Conservation (phyloP, 2,113 vertebrate species). For the Anthoscopus minutus region DNA sequence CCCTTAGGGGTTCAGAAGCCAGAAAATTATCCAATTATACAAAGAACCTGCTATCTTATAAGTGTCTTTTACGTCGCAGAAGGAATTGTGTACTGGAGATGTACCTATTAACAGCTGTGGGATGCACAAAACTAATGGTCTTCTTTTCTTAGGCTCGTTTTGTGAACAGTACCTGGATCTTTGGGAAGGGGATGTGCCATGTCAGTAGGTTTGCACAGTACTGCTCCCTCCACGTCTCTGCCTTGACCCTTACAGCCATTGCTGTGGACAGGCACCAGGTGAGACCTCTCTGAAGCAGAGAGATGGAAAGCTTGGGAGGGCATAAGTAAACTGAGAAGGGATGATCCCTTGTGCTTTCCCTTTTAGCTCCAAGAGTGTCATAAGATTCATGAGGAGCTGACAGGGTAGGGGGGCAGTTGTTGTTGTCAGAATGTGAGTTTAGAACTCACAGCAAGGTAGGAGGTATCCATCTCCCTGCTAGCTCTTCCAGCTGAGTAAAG, state of each 20-base stretch:
- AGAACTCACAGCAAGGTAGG: background rate
- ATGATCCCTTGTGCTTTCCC: background rate
- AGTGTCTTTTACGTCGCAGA: background rate
- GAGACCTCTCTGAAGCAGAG: background rate
- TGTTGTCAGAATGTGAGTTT: background rate
- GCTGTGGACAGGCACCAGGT: conserved; percentile 93
- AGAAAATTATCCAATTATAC: background rate
- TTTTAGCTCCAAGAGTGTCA: background rate
- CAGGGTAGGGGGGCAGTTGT: background rate
- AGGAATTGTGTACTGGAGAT: background rate
- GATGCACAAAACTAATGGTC: background rate
- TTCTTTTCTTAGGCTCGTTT: conserved; percentile 82
- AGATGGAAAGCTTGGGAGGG: background rate
- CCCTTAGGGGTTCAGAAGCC: background rate
- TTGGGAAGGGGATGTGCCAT: conserved; percentile 91
- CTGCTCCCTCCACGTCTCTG: conserved; percentile 91
- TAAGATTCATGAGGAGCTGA: background rate
- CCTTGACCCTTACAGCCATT: conserved; percentile 88
- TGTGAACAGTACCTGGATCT: conserved; percentile 92
- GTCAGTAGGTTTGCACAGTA: conserved; percentile 93
- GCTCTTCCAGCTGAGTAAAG: background rate
- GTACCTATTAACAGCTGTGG: background rate
- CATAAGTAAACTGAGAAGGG: background rate
- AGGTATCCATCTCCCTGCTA: background rate
- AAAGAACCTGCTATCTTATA: background rate